Evolutionary conservation across 2,888 invertebrate genomes (phyloP), one percentile per base, ranked within the genome.

Genomic region (Seira sanloemensis): DNA sequence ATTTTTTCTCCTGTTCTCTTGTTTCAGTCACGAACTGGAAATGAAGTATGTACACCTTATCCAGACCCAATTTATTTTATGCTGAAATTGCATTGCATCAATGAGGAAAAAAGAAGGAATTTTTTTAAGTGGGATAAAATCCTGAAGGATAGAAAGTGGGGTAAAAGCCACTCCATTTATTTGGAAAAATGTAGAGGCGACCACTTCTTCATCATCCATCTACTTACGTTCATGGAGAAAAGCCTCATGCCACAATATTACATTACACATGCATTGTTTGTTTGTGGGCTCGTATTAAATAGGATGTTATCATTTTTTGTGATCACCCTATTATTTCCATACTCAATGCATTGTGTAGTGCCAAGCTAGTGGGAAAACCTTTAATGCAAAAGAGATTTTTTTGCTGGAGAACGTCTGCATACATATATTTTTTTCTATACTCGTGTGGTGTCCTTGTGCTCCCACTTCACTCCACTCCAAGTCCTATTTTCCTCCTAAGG

Each of bases 141-240:
- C n/a, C n/a, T n/a, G n/a, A n/a, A 25, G 37, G 9, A 46, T 19
- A 69, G 16, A 71, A 71, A 71, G 46, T 71, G 71, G 74, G 37
- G 65, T 46, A 75, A 75, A 75, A 75, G 75, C 66, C 75, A 75
- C 75, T 75, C 65, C 75, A 75, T 37, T 37, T 37, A 37, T 12
- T 37, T 37, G 37, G 37, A 12, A 37, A 37, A 37, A n/a, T n/a
- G n/a, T n/a, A n/a, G n/a, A 37, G 12, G 37, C 37, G 12, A 37
- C 37, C 37, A 37, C 37, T 37, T 37, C 37, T 37, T 37, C 37
- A 37, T 37, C 37, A 37, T 37, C 37, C 37, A 12, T 37, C 37
- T 7, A 7, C 37, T 7, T 7, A 37, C 37, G 37, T 4, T 12
- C 5, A 37, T 37, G 12, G 37, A 37, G 12, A 37, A 25, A 69